phyloP scores from a whole-genome alignment of 2,888 invertebrate species.

The Euzetes globulus region DNA sequence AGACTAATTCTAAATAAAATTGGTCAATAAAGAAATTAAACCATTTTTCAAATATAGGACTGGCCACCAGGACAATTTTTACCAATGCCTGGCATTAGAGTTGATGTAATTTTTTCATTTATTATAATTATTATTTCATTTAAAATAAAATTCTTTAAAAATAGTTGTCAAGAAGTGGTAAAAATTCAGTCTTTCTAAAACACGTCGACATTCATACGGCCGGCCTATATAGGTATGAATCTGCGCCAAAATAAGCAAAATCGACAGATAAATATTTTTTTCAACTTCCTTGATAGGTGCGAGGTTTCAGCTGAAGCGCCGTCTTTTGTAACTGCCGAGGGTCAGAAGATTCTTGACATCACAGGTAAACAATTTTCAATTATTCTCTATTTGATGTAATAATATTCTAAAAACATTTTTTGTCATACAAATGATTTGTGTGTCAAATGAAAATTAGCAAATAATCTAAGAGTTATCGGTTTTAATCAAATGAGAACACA shows the following conservation, averaged over 20 bases:
- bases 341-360: conserved; percentile 42
- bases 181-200: conserved; percentile 58
- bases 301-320: conserved; percentile 68
- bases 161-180: conserved; percentile 60
- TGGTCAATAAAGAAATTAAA: background rate
- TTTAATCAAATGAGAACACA: no score
- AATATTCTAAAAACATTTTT: no score
- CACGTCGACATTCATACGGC: conserved; percentile 63
- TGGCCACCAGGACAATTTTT: conserved; percentile 71
- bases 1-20: background rate
- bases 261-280: background rate
- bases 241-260: conserved; percentile 46
- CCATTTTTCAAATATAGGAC: conserved; percentile 52
- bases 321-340: conserved; percentile 52
- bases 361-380: conserved; percentile 38
- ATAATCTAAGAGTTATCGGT: no score
- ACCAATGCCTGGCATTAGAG: conserved; percentile 68
- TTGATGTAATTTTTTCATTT: conserved; percentile 64
- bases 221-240: conserved; percentile 58
- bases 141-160: background rate
- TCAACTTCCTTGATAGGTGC: background rate
- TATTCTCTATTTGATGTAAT: no score
- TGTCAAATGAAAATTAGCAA: no score
- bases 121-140: background rate
- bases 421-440: no score